Evolutionary conservation across 2,888 invertebrate species (phyloP).

Genomic region (Trichopria drosophilae): DNA sequence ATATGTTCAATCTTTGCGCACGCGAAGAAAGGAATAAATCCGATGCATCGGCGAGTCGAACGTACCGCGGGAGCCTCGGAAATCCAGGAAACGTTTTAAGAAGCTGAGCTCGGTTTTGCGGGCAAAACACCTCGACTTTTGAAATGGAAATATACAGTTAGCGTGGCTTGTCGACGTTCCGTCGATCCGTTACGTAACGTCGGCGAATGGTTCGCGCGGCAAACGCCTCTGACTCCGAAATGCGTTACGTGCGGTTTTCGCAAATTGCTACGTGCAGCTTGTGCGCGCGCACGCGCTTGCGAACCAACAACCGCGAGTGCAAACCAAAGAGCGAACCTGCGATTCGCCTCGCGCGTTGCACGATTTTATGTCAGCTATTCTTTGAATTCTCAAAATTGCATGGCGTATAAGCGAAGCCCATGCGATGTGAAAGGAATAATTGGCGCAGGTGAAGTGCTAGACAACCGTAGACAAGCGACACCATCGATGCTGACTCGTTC

Average conservation of each 20-base stretch:
- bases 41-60: no score
- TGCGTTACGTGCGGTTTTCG: constrained; percentile 52
- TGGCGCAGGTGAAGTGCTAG: constrained; percentile 25
- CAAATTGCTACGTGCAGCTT: constrained; percentile 48
- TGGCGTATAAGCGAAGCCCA: constrained; percentile 3
- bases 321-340: not conserved
- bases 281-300: constrained; percentile 18
- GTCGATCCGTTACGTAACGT: constrained; percentile 47
- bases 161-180: constrained; percentile 36
- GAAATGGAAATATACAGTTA: no score
- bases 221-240: constrained; percentile 12
- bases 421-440: constrained; percentile 34
- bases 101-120: no score
- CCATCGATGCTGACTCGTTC: no score
- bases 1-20: no score
- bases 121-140: no score
- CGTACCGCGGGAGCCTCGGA: no score
- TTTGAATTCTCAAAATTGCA: constrained; percentile 33
- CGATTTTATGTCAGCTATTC: constrained; percentile 32
- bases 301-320: not conserved
- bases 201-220: constrained; percentile 15
- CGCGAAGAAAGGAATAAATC: no score
- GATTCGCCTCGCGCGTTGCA: constrained; percentile 10
- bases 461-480: no score
- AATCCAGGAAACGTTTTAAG: no score